These are phyloP conservation scores for Nicator chloris DNA, from an alignment of 2,113 vertebrate genomes.

Conservation along the genomic window DNA sequence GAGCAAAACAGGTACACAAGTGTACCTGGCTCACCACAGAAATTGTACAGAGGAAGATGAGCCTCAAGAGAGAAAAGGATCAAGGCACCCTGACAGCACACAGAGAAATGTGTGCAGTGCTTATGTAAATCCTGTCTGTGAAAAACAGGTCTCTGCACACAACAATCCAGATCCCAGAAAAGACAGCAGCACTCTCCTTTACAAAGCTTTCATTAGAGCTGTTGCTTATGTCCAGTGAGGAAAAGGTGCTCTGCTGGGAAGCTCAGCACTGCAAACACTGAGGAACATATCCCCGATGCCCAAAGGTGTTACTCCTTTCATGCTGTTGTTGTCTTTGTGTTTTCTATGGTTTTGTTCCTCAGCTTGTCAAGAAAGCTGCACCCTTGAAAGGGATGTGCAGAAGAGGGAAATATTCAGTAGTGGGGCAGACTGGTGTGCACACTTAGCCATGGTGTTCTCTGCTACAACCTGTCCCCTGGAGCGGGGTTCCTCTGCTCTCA, in stretches of 20 bases:
- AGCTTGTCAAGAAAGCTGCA: neutral
- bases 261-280: neutral
- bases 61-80: neutral
- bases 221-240: neutral
- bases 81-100: neutral
- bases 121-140: neutral
- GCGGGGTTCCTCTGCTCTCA: neutral
- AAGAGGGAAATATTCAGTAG: neutral
- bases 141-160: neutral
- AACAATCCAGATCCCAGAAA: neutral
- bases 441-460: neutral
- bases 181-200: neutral
- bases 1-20: conserved; percentile 23
- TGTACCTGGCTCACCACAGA: neutral
- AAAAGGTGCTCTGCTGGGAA: neutral
- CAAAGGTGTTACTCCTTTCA: neutral
- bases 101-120: neutral
- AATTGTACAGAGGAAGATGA: neutral
- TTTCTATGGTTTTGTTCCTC: neutral
- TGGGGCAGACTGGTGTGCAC: neutral
- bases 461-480: neutral
- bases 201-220: neutral
- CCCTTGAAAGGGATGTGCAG: neutral
- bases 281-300: neutral
- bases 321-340: neutral